Conservation (phyloP, 1,140 invertebrate species). For the Anoplolepis gracilipes region DNA sequence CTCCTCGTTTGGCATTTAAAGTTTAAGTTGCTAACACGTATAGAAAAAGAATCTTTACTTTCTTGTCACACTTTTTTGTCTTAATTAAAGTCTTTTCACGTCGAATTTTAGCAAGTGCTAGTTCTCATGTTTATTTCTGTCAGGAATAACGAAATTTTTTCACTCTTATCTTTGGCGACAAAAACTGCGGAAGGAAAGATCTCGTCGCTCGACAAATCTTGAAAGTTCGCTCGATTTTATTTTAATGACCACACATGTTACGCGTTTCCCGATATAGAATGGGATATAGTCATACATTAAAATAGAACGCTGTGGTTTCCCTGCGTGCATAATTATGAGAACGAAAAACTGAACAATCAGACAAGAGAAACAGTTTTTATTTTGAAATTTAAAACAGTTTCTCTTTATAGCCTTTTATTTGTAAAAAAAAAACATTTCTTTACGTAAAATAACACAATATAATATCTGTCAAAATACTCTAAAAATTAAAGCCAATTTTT, state of each 20-base stretch:
- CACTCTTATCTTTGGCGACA: slow-evolving; percentile 31
- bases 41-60: neutral
- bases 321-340: neutral
- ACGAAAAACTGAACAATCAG: neutral
- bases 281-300: slow-evolving; percentile 17
- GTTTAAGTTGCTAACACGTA: neutral
- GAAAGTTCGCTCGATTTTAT: slow-evolving; percentile 32
- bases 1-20: neutral
- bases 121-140: slow-evolving; percentile 34
- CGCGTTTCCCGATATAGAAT: slow-evolving; percentile 6
- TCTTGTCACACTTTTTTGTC: neutral
- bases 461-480: neutral
- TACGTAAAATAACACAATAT: neutral
- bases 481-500: neutral
- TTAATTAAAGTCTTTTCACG: neutral
- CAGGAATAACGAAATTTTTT: slow-evolving; percentile 37
- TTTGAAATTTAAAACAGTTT: neutral
- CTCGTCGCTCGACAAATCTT: slow-evolving; percentile 43
- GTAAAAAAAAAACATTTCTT: neutral
- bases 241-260: slow-evolving; percentile 48
- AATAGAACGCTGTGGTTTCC: slow-evolving; percentile 39
- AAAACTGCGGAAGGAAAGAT: slow-evolving; percentile 42
- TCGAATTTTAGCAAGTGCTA: neutral
- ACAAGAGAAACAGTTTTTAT: neutral
- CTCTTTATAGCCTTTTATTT: neutral